Percentiles rank a stretch among this genome's conserved stretches.
Evolutionary conservation across 2,797 vertebrate genomes (phyloP).

Genomic region (Tangara arthus): DNA sequence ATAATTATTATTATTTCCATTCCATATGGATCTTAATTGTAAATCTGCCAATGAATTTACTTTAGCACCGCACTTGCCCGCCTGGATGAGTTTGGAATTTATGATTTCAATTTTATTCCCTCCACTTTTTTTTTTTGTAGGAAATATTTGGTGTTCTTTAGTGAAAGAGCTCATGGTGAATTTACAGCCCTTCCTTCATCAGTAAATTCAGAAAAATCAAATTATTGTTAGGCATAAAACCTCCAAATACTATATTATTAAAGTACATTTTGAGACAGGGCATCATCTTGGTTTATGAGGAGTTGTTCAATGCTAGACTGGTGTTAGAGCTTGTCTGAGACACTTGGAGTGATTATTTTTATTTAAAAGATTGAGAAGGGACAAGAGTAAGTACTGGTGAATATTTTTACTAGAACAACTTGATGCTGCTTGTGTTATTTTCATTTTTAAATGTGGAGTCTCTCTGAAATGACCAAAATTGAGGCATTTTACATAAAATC

Average conservation of each 20-base stretch:
- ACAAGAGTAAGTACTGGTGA: neutral
- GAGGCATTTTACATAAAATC: neutral
- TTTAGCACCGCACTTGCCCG: conserved; percentile 5
- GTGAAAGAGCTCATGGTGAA: conserved; percentile 4
- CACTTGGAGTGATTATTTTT: neutral
- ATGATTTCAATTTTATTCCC: conserved; percentile 71
- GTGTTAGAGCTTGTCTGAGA: neutral
- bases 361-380: neutral
- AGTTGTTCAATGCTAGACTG: neutral
- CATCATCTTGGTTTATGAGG: conserved; percentile 21
- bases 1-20: conserved; percentile 56
- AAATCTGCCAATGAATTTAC: conserved; percentile 66
- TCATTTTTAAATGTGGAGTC: neutral
- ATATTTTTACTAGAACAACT: neutral
- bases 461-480: neutral
- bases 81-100: conserved; percentile 58
- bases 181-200: conserved; percentile 17
- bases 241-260: conserved; percentile 27
- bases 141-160: conserved; percentile 53
- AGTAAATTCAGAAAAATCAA: conserved; percentile 51
- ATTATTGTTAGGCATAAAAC: conserved; percentile 25
- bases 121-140: neutral
- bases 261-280: neutral
- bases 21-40: conserved; percentile 65
- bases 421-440: neutral